Evolutionary conservation across 2,888 invertebrate genomes (phyloP).

Genomic region (Chesias legatella): DNA sequence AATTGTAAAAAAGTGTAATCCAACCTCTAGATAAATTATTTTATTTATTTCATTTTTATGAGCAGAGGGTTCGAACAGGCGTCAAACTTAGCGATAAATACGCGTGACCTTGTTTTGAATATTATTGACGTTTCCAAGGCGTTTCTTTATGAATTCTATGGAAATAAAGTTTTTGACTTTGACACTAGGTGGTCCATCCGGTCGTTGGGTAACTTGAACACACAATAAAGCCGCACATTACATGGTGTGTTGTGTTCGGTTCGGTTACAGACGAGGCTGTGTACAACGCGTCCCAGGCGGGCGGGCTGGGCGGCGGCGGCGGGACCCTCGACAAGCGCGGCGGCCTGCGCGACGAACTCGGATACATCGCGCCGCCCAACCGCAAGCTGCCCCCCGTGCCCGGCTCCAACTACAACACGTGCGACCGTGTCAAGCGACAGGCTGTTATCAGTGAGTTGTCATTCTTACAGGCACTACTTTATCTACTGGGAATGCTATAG

Average conservation of each 20-base stretch:
- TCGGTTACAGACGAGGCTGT: slow-evolving; percentile 91
- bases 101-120: too few species aligned
- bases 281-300: slow-evolving; percentile 92
- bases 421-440: slow-evolving; percentile 96
- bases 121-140: too few species aligned
- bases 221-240: too few species aligned
- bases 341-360: slow-evolving; percentile 90
- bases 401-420: slow-evolving; percentile 95
- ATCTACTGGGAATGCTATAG: too few species aligned
- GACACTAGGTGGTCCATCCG: too few species aligned
- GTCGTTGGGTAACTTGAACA: too few species aligned
- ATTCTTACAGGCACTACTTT: too few species aligned
- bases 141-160: too few species aligned
- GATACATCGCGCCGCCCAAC: slow-evolving; percentile 96
- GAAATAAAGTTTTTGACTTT: too few species aligned
- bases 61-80: too few species aligned
- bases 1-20: slow-evolving; percentile 8
- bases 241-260: not conserved
- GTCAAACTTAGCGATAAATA: too few species aligned
- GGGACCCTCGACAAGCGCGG: slow-evolving; percentile 92
- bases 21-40: slow-evolving; percentile 8
- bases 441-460: slow-evolving; percentile 95
- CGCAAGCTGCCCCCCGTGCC: slow-evolving; percentile 95
- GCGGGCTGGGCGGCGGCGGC: slow-evolving; percentile 78
- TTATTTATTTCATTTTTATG: slow-evolving; percentile 6